Base-by-base conservation (phyloP, 1,140 invertebrate genomes). In the Holotrichia oblita region DNA sequence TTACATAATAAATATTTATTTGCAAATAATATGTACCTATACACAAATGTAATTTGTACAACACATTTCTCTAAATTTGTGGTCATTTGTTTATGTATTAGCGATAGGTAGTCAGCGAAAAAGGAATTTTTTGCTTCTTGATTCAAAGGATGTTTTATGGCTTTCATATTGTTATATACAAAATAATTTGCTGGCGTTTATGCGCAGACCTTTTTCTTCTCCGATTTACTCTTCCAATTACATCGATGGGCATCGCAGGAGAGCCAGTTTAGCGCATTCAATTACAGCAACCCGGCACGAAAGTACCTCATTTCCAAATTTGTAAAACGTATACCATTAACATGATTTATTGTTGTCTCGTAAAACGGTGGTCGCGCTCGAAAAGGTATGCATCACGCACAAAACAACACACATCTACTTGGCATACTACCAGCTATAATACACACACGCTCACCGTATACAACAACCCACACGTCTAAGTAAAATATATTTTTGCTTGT, bases 401-500 rank as follows among this genome's bases (percentile, higher is more conserved):
- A 69, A 24, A 69, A 69, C 44, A 17, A 48, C 22, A 69, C 27
- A 69, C 61, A 69, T 55, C 61, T 9, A 69, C 61, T 14, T 69
- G 61, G 61, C 2, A 69, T 20, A 24, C 61, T 34, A 34, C 27
- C 27, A 34, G 27, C 27, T 34, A 69, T 69, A 69, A n/a, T 14
- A 14, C 61, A 69, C 22, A 22, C 59, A 61, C 59, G 59, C n/a
- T n/a, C 59, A n/a, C 59, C 59, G 59, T 10, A 22, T 55, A n/a
- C 61, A 1, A 34, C 27, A 34, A 69, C 61, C 61, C 61, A 69
- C 61, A 69, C 61, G 61, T 34, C 61, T 10, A 69, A 69, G 22
- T 74, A 41, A 74, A 74, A 41, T 74, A 34, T 34, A 41, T 74
- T 74, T 74, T 44, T 74, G 73, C 41, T 74, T 20, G 41, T 76